Conservation (phyloP, 2,797 vertebrate species). For the Protonibea diacanthus region DNA sequence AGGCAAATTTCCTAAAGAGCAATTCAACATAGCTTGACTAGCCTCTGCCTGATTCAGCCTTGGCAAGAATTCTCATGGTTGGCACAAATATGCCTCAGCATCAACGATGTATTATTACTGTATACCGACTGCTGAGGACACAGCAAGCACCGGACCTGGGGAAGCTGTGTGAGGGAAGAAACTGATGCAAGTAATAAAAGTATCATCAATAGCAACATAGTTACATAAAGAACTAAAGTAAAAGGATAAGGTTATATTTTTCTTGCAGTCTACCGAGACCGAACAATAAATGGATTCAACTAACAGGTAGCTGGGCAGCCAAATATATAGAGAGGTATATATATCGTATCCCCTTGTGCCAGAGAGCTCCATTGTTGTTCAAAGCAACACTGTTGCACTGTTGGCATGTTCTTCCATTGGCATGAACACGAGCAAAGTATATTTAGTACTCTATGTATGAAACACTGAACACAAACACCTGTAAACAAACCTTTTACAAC, state of each 20-base stretch:
- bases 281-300: background rate
- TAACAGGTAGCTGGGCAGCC: background rate
- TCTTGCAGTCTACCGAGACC: background rate
- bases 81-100: slow-evolving; percentile 48
- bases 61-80: slow-evolving; percentile 47
- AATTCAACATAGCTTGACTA: slow-evolving; percentile 28
- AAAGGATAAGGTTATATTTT: background rate
- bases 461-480: background rate
- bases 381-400: background rate
- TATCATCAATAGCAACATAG: slow-evolving; percentile 14
- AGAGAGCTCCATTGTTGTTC: too few species aligned
- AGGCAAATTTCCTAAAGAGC: slow-evolving; percentile 51
- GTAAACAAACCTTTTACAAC: background rate
- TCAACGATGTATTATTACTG: slow-evolving; percentile 51
- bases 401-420: background rate
- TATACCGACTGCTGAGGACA: slow-evolving; percentile 50
- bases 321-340: background rate
- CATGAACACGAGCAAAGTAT: background rate
- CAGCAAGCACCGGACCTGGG: slow-evolving; percentile 31
- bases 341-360: too few species aligned
- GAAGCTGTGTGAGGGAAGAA: slow-evolving; percentile 34
- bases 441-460: too few species aligned
- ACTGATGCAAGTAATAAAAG: slow-evolving; percentile 12
- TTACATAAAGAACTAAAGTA: background rate
- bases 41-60: slow-evolving; percentile 50